phyloP scores from a whole-genome alignment of 2,797 vertebrate species.

The Emydoidea blandingii region DNA sequence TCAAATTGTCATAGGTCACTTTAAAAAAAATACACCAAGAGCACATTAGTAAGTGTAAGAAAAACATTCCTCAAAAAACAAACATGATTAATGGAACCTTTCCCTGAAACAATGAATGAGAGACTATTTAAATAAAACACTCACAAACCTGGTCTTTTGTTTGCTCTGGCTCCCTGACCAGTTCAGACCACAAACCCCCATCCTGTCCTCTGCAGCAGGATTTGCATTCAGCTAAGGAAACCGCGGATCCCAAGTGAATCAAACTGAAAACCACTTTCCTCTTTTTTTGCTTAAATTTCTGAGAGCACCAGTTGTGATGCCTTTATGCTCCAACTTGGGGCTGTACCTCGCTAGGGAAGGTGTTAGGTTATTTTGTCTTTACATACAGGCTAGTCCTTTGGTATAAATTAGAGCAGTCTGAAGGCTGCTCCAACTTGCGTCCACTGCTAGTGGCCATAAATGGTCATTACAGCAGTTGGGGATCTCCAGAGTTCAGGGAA shows the following conservation, averaged over 20 bases:
- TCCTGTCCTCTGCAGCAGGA: neutral
- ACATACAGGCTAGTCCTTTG: neutral
- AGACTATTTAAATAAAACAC: neutral
- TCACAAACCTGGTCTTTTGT: neutral
- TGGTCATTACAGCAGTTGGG: neutral
- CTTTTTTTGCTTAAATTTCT: neutral
- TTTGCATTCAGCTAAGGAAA: neutral
- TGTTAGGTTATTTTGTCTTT: neutral
- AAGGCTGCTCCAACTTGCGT: neutral
- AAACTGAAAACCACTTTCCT: neutral
- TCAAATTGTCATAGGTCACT: neutral
- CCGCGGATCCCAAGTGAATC: neutral
- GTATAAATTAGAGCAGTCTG: neutral
- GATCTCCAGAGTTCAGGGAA: neutral
- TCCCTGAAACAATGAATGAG: neutral
- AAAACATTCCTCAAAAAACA: neutral
- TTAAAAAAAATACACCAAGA: neutral
- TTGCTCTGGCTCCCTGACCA: neutral
- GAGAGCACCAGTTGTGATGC: accelerated
- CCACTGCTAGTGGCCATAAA: neutral
- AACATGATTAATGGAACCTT: neutral
- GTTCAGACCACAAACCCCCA: neutral
- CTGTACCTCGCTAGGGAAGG: neutral
- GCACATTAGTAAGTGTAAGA: neutral
- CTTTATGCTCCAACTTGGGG: neutral